A percentile compares a stretch with the other conserved stretches of the same genome.
Conservation (phyloP, 2,113 vertebrate genomes). For the Stegostoma tigrinum region DNA sequence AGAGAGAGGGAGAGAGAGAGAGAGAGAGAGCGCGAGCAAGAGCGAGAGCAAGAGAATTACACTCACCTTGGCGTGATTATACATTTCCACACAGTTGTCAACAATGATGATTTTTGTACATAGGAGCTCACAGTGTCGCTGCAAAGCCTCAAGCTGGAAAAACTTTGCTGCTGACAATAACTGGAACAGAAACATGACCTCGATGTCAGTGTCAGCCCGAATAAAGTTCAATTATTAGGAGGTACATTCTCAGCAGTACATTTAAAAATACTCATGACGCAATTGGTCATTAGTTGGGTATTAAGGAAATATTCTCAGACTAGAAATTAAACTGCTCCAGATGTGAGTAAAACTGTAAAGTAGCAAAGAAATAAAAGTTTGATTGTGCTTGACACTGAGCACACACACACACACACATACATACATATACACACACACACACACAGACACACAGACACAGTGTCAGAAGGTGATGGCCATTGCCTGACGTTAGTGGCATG, state of each 20-base stretch:
- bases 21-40: neutral
- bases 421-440: too few relatives aligned
- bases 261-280: neutral
- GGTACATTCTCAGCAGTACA: neutral
- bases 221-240: neutral
- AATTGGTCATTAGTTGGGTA: neutral
- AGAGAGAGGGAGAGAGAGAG: too few relatives aligned
- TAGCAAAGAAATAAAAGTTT: neutral
- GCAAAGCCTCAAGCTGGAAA: slow-evolving; percentile 92
- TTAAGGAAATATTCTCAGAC: neutral
- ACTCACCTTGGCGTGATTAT: slow-evolving; percentile 92
- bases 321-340: neutral
- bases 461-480: too few relatives aligned
- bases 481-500: too few relatives aligned
- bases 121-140: slow-evolving; percentile 97
- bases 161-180: slow-evolving; percentile 94
- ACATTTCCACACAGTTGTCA: slow-evolving; percentile 93
- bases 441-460: too few relatives aligned
- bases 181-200: slow-evolving; percentile 53
- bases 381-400: neutral
- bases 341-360: neutral
- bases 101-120: slow-evolving; percentile 95
- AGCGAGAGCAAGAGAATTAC: neutral
- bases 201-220: neutral
- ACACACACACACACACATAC: neutral